These are phyloP conservation scores for Microdon myrmicae DNA, from an alignment of 2,888 invertebrate genomes.

Conservation along the genomic window DNA sequence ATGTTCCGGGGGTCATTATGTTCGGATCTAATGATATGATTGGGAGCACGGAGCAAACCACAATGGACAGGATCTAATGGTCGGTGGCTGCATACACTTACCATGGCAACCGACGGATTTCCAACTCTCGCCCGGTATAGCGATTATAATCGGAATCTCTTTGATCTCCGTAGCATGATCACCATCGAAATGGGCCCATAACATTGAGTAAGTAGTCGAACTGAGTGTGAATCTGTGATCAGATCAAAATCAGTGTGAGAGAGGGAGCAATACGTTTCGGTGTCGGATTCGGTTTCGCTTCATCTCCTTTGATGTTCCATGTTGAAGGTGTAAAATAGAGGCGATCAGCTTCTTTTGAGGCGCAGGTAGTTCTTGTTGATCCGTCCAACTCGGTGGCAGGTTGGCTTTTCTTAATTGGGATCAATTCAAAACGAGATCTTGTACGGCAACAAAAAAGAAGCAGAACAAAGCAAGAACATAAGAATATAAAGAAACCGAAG, in stretches of 20 bases:
- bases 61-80: slow-evolving; percentile 40
- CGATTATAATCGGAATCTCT: slow-evolving; percentile 52
- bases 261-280: slow-evolving; percentile 8
- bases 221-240: slow-evolving; percentile 17
- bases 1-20: slow-evolving; percentile 45
- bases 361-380: slow-evolving; percentile 26
- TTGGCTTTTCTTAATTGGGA: slow-evolving; percentile 47
- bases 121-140: slow-evolving; percentile 23
- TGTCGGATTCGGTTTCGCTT: slow-evolving; percentile 12
- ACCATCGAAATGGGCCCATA: slow-evolving; percentile 47
- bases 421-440: slow-evolving; percentile 36
- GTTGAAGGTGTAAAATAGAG: slow-evolving; percentile 50
- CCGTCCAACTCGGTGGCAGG: slow-evolving; percentile 34
- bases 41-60: slow-evolving; percentile 43
- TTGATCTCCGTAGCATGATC: slow-evolving; percentile 53
- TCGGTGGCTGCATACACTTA: slow-evolving; percentile 10
- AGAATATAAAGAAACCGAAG: not conserved
- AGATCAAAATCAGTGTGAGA: slow-evolving; percentile 3
- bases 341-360: slow-evolving; percentile 39
- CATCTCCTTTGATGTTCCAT: slow-evolving; percentile 43
- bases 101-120: slow-evolving; percentile 10
- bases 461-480: slow-evolving; percentile 6
- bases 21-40: slow-evolving; percentile 49
- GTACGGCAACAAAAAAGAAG: slow-evolving; percentile 11
- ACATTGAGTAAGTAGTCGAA: slow-evolving; percentile 39